Evolutionary conservation across 2,797 vertebrate genomes (phyloP).

Genomic region (Micropoecilia bifurca): DNA sequence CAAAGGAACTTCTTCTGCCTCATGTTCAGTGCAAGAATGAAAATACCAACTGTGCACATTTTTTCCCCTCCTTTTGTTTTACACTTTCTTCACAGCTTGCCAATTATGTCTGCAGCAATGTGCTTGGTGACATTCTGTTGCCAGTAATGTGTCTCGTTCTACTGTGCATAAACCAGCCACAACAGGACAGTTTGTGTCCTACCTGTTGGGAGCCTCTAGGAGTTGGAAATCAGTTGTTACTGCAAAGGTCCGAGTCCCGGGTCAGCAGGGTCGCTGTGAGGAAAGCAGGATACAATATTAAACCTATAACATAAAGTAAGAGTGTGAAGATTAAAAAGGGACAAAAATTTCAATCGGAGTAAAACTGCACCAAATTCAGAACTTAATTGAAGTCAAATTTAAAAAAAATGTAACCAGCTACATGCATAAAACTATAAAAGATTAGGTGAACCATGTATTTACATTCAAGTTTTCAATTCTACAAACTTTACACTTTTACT

Average conservation of each 20-base stretch:
- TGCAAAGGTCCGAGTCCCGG: slow-evolving; percentile 18
- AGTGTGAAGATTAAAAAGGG: not conserved
- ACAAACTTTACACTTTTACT: not conserved
- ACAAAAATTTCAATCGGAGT: not conserved
- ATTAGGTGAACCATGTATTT: not conserved
- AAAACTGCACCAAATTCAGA: not conserved
- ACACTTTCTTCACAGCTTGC: not conserved
- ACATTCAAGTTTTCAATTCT: not conserved
- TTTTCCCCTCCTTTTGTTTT: not conserved
- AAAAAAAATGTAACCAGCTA: not conserved
- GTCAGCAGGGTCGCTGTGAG: slow-evolving; percentile 7
- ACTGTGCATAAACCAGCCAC: not conserved
- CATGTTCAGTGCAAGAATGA: not conserved
- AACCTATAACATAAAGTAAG: not conserved
- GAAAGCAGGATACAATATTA: not conserved
- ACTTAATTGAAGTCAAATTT: not conserved
- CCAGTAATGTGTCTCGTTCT: not conserved
- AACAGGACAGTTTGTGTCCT: slow-evolving; percentile 12
- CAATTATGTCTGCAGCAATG: slow-evolving; percentile 1
- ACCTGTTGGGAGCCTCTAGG: slow-evolving; percentile 47
- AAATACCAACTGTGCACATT: slow-evolving; percentile 4
- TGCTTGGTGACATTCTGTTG: not conserved
- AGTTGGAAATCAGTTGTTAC: slow-evolving; percentile 22
- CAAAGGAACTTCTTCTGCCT: not conserved
- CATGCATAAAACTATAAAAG: not conserved